These are phyloP conservation scores for Oncorhynchus keta DNA, from an alignment of 2,113 vertebrate genomes.

Conservation along the genomic window DNA sequence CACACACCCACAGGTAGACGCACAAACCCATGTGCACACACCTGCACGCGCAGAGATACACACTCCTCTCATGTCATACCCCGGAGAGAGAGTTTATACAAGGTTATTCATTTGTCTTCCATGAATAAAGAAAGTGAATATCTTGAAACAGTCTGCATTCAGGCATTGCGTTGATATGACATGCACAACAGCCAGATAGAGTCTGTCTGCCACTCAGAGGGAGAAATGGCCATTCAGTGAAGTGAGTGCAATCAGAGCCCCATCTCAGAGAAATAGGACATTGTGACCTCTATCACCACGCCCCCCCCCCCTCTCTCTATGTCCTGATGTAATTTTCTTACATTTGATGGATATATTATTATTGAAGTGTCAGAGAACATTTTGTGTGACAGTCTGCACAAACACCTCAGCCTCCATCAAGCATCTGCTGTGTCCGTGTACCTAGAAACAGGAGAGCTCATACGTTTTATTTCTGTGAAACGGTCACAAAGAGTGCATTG, in stretches of 20 bases:
- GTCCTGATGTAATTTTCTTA: conserved; percentile 29
- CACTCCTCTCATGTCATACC: conserved; percentile 1
- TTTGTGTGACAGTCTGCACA: conserved; percentile 19
- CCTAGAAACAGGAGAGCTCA: neutral
- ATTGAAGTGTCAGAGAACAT: conserved; percentile 24
- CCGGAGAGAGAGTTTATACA: neutral
- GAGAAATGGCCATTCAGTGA: conserved; percentile 25
- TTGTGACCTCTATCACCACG: conserved; percentile 24
- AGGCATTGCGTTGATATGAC: neutral
- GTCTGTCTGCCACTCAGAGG: conserved; percentile 5
- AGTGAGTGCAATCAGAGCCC: conserved; percentile 34
- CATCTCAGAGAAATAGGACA: conserved; percentile 39
- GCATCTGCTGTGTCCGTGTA: neutral
- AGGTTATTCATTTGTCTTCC: neutral
- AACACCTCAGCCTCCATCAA: conserved; percentile 1
- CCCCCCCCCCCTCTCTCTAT: neutral
- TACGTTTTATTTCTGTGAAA: neutral
- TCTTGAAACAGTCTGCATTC: neutral
- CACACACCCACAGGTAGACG: neutral
- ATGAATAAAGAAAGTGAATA: conserved; percentile 19
- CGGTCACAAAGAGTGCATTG: neutral
- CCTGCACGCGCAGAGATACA: conserved; percentile 14
- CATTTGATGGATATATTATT: conserved; percentile 27
- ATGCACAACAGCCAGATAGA: conserved; percentile 2
- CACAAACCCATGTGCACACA: conserved; percentile 10